These are phyloP conservation scores for Campylorhamphus procurvoides DNA, from an alignment of 2,113 vertebrate genomes.

Conservation along the genomic window DNA sequence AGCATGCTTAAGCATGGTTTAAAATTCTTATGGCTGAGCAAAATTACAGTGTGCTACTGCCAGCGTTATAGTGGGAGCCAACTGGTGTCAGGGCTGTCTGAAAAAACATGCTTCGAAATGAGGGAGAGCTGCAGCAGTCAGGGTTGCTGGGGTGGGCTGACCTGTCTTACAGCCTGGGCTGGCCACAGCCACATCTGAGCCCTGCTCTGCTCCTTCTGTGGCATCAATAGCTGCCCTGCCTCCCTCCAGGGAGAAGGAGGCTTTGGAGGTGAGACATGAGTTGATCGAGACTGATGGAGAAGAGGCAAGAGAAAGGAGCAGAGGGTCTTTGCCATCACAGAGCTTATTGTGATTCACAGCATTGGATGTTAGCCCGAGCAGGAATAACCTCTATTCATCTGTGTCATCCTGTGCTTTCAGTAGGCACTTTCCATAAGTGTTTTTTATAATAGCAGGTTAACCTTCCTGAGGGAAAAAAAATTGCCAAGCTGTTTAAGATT, in stretches of 20 bases:
- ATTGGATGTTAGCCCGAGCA: fast-evolving
- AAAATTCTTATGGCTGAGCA: constrained; percentile 10
- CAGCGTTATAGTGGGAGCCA: background rate
- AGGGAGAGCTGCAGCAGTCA: background rate
- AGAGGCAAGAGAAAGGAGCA: background rate
- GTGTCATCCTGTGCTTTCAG: background rate
- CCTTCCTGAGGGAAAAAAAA: background rate
- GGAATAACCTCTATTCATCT: background rate
- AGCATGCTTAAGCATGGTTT: constrained; percentile 1
- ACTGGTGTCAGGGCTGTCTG: background rate
- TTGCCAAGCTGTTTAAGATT: background rate
- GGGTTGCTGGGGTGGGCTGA: fast-evolving
- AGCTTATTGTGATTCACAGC: fast-evolving
- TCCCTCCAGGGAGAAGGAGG: background rate
- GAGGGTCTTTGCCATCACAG: background rate
- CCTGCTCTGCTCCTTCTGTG: background rate
- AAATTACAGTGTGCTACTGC: background rate
- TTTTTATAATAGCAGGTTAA: constrained; percentile 10
- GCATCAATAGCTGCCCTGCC: fast-evolving
- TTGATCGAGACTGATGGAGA: background rate
- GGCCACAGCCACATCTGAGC: background rate
- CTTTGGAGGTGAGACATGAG: background rate
- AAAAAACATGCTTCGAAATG: background rate
- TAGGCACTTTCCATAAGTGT: background rate
- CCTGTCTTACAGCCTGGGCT: background rate